Evolutionary conservation across 2,888 invertebrate genomes (phyloP).

Genomic region (Tetheella fluctuosa): DNA sequence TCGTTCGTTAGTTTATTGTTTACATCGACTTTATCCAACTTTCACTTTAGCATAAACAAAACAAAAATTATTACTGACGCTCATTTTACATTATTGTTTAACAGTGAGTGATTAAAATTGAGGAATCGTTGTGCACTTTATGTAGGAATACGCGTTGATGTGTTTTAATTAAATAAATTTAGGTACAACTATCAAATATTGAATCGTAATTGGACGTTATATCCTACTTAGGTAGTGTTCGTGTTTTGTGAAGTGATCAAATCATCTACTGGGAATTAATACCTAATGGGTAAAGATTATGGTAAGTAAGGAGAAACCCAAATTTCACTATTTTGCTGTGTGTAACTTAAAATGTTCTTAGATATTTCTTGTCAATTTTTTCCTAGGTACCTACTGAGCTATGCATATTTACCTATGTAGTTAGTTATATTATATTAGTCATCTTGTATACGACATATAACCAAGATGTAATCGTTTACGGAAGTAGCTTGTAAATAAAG

Average conservation of each 20-base stretch:
- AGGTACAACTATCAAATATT: no score
- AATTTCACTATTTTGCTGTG: neutral
- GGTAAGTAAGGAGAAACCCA: slow-evolving; percentile 49
- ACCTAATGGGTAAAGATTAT: slow-evolving; percentile 65
- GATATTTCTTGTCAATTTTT: no score
- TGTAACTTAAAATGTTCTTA: neutral
- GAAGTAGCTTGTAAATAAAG: no score
- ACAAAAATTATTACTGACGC: neutral
- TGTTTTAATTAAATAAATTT: no score
- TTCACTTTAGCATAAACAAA: slow-evolving; percentile 20
- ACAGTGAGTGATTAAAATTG: no score
- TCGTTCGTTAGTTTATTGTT: neutral
- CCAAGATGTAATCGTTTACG: no score
- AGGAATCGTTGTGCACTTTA: neutral
- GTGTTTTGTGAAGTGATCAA: neutral
- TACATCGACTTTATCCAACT: slow-evolving; percentile 12
- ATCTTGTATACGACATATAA: no score
- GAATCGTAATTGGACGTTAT: no score
- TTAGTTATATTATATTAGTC: no score
- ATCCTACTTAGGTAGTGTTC: neutral
- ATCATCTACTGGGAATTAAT: slow-evolving; percentile 9
- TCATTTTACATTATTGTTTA: no score
- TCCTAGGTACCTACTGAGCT: no score
- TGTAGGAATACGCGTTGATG: neutral
- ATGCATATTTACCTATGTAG: no score